These are phyloP conservation scores for Epinotia bilunana DNA, from an alignment of 2,888 invertebrate genomes.

Conservation along the genomic window DNA sequence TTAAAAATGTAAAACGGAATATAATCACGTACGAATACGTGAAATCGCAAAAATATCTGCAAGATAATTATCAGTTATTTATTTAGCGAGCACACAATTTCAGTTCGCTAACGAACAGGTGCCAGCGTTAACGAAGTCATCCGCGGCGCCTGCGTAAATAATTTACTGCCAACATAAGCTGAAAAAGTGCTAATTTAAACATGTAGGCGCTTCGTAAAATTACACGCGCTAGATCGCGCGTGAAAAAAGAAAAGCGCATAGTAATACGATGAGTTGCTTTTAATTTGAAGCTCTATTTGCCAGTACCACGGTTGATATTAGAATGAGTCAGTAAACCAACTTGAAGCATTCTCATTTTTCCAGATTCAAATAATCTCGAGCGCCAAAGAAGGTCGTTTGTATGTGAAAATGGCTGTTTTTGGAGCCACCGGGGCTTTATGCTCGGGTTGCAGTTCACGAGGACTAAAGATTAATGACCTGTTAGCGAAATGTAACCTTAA, in stretches of 20 bases:
- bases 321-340: not conserved
- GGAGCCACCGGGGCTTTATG: constrained; percentile 18
- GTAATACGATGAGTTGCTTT: too few relatives aligned
- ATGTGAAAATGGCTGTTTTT: constrained; percentile 2
- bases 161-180: constrained; percentile 39
- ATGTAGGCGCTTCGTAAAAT: constrained; percentile 41
- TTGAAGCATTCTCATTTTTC: not conserved
- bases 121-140: constrained; percentile 42
- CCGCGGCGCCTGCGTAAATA: constrained; percentile 40
- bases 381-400: not conserved
- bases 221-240: constrained; percentile 14
- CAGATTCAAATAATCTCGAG: not conserved
- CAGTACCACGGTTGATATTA: not conserved
- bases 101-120: constrained; percentile 27
- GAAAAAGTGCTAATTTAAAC: constrained; percentile 44
- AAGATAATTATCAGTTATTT: not conserved
- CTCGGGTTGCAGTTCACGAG: not conserved
- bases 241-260: not conserved
- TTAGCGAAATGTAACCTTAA: constrained; percentile 26
- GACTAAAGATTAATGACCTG: constrained; percentile 33
- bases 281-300: not conserved
- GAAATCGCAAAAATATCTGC: not conserved
- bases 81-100: not conserved
- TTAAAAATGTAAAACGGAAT: not conserved
- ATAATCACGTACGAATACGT: not conserved